These are phyloP conservation scores for Seriola aureovittata DNA, from an alignment of 2,113 vertebrate genomes.

Conservation along the genomic window DNA sequence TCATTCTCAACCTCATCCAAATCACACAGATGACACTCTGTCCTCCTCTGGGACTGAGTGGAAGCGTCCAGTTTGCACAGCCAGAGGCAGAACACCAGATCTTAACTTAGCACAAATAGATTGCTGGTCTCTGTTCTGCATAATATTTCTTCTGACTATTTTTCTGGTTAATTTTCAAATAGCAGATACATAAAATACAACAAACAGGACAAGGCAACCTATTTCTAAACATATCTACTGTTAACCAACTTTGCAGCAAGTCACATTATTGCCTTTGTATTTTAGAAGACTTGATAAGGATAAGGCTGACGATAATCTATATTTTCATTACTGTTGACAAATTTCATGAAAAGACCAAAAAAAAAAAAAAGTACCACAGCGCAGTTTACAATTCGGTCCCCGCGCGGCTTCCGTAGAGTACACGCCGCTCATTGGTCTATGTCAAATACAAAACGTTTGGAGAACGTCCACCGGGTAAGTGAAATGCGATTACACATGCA, in stretches of 20 bases:
- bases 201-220: not conserved
- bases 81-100: not conserved
- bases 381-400: slow-evolving; percentile 29
- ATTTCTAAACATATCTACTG: not conserved
- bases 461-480: slow-evolving; percentile 57
- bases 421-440: slow-evolving; percentile 66
- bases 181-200: no score
- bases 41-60: not conserved
- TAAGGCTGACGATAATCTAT: no score
- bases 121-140: not conserved
- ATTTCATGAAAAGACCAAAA: no score
- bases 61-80: not conserved
- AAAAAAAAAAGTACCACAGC: not conserved
- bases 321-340: no score
- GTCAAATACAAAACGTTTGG: slow-evolving; percentile 29
- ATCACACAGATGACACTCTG: no score
- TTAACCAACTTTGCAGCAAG: no score
- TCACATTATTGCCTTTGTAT: no score
- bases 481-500: not conserved
- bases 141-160: not conserved
- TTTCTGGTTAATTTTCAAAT: not conserved
- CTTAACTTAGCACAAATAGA: not conserved
- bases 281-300: no score
- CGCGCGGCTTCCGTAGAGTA: slow-evolving; percentile 48
- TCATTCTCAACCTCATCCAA: no score